phyloP scores from a whole-genome alignment of 2,888 invertebrate species.

The Macaria notata region DNA sequence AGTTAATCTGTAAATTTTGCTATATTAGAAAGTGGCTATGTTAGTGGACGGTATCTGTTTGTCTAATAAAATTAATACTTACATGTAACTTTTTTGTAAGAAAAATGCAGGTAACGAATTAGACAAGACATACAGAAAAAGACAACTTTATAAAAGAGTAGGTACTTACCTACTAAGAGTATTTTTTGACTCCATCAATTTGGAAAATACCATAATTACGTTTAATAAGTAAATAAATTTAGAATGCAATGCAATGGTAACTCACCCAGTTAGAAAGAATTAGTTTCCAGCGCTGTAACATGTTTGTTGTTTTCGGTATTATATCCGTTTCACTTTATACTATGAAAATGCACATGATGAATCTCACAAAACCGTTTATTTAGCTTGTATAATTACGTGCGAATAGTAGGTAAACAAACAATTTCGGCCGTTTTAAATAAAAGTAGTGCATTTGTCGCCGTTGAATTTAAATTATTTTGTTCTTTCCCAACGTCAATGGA shows the following conservation, averaged over 20 bases:
- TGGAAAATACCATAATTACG: no score
- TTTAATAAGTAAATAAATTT: no score
- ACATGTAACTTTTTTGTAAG: no score
- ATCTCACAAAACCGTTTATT: not conserved
- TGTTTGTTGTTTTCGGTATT: conserved; percentile 34
- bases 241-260: not conserved
- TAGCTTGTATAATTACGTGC: not conserved
- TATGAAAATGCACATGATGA: conserved; percentile 15
- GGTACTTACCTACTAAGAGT: no score
- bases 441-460: conserved; percentile 51
- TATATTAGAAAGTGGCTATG: not conserved
- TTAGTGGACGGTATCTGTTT: not conserved
- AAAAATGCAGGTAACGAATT: no score
- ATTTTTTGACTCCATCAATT: no score
- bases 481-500: conserved; percentile 31
- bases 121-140: no score
- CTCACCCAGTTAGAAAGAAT: conserved; percentile 74
- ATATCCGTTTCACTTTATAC: not conserved
- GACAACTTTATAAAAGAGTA: no score
- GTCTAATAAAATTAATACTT: no score
- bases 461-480: conserved; percentile 65
- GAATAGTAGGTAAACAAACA: conserved; percentile 42
- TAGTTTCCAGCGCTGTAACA: conserved; percentile 71
- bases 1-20: conserved; percentile 65
- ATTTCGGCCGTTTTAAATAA: conserved; percentile 41